Evolutionary conservation across 2,888 invertebrate genomes (phyloP), one percentile per base, ranked within the genome.

Genomic region (Agriopis marginaria): DNA sequence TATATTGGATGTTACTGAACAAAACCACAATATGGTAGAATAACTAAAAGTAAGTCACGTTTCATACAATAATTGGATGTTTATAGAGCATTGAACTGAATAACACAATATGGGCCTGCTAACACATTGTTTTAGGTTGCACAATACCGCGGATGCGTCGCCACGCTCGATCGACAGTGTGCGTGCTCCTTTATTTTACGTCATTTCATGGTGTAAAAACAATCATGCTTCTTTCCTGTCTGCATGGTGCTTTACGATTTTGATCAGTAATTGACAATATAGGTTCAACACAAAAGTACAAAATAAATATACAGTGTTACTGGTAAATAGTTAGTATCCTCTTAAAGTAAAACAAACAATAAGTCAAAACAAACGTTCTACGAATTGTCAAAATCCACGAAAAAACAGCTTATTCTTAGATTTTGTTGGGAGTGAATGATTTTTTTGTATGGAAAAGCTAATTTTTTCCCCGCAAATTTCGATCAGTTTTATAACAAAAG

Each of bases 161-260:
- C 75, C 81, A 89, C 87, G 90, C 82, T 86, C 86, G 83, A 91
- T 91, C 86, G 87, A 86, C 73, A 76, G 76, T 86, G 78, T 83
- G 80, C 82, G 82, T 83, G 82, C 81, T 81, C 84, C 79, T 79
- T 83, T 82, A 66, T 77, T 77, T 81, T 81, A 68, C 66, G 84
- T 86, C 81, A 82, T 80, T 79, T 77, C 82, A 80, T 83, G 77
- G 80, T 84, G 82, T 85, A 86, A 87, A 82, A 88, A 88, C 88
- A 90, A 88, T 87, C 78, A 72, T 63, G 71, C 74, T 86, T 89
- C 89, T 89, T 86, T 89, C 89, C 89, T 86, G 86, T 81, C 71
- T 75, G 63, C 40, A 8, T 3, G 58, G 45, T 39, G 42, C 69
- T 68, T 63, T 61, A 70, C 23, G 7, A 17, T 44, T 53, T 63